These are phyloP conservation scores for Hirudo medicinalis DNA, from an alignment of 1,140 invertebrate genomes.

Conservation along the genomic window DNA sequence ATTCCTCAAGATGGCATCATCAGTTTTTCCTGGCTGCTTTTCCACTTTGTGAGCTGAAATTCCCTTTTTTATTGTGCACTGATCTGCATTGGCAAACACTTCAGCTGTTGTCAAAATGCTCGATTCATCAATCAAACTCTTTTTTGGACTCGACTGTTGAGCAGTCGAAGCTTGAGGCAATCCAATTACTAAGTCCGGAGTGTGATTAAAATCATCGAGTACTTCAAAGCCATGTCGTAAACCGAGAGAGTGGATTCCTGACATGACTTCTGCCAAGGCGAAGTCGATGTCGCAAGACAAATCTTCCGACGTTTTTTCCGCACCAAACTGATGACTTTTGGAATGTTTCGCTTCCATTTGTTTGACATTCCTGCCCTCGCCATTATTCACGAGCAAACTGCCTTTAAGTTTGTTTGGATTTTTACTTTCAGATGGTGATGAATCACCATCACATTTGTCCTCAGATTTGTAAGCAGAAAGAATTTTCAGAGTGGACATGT, in stretches of 20 bases:
- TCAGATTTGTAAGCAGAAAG: constrained; percentile 7
- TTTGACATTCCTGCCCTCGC: neutral
- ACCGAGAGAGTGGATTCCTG: constrained; percentile 34
- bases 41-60: constrained; percentile 14
- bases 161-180: constrained; percentile 46
- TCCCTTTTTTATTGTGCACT: constrained; percentile 65
- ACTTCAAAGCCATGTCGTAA: constrained; percentile 34
- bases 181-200: constrained; percentile 78
- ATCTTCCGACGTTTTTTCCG: constrained; percentile 29
- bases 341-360: neutral
- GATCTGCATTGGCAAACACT: constrained; percentile 47
- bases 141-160: constrained; percentile 25
- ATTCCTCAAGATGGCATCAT: constrained; percentile 20
- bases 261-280: constrained; percentile 37
- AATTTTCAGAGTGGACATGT: constrained; percentile 11
- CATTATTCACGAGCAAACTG: no score
- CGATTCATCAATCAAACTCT: constrained; percentile 26
- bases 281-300: constrained; percentile 35
- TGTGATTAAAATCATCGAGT: constrained; percentile 46
- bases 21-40: constrained; percentile 21
- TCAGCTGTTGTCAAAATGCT: constrained; percentile 34
- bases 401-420: no score
- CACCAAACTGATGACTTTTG: neutral
- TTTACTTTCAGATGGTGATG: neutral
- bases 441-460: neutral